Percentiles rank a stretch among this genome's conserved stretches.
phyloP scores from a whole-genome alignment of 1,140 invertebrate genomes.

The Tetragonula clypearis region DNA sequence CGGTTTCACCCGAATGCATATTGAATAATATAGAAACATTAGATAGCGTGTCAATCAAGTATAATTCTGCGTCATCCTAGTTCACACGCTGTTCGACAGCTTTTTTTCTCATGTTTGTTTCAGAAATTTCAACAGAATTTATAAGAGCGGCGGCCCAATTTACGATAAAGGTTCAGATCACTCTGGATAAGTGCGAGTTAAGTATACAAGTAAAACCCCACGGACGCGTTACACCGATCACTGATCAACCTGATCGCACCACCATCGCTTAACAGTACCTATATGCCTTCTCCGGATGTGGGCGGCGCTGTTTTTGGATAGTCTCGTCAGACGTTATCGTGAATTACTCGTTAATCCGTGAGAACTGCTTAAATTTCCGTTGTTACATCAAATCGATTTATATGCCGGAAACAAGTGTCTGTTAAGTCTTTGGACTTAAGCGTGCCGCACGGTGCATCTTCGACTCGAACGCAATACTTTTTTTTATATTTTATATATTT shows the following conservation, averaged over 20 bases:
- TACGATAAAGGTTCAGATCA: slow-evolving; percentile 59
- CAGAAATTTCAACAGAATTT: slow-evolving; percentile 50
- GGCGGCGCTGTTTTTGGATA: slow-evolving; percentile 65
- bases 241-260: slow-evolving; percentile 52
- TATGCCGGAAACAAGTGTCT: neutral
- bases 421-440: neutral
- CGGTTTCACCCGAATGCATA: neutral
- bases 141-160: slow-evolving; percentile 61
- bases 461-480: too few species aligned
- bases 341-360: slow-evolving; percentile 60
- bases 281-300: slow-evolving; percentile 68
- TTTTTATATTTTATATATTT: too few species aligned
- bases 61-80: neutral
- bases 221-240: slow-evolving; percentile 60
- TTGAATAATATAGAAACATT: neutral
- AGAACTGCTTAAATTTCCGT: slow-evolving; percentile 47
- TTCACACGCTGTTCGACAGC: slow-evolving; percentile 18
- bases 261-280: slow-evolving; percentile 26
- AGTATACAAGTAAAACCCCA: slow-evolving; percentile 64
- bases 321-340: slow-evolving; percentile 57
- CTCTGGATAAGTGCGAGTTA: slow-evolving; percentile 63
- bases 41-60: neutral
- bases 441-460: too few species aligned
- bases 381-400: neutral
- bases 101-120: slow-evolving; percentile 23